Percentiles rank a stretch among this genome's conserved stretches.
Evolutionary conservation across 2,797 vertebrate genomes (phyloP).

Genomic region (Anguilla pacifica): DNA sequence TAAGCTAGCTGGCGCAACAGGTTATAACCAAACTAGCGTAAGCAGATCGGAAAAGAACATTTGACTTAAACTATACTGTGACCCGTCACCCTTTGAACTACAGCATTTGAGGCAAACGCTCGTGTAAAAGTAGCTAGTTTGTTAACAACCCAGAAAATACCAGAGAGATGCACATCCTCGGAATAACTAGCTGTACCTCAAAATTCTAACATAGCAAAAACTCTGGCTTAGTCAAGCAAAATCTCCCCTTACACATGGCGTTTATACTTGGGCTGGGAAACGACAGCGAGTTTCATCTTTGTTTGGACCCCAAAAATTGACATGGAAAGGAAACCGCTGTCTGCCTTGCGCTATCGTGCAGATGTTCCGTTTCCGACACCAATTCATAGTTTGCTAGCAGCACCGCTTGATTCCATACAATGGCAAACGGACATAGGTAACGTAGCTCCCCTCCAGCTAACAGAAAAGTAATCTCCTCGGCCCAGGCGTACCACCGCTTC

Average conservation of each 20-base stretch:
- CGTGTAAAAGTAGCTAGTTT: neutral
- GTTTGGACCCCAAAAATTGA: neutral
- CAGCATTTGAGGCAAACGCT: neutral
- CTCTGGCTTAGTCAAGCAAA: neutral
- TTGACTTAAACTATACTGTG: neutral
- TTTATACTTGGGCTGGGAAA: neutral
- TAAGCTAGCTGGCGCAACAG: constrained; percentile 3
- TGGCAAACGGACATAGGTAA: neutral
- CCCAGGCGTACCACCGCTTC: neutral
- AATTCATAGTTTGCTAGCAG: neutral
- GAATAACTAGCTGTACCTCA: neutral
- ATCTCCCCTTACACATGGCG: neutral
- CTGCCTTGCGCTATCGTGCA: neutral
- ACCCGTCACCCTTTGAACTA: neutral
- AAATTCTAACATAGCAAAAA: neutral
- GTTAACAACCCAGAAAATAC: neutral
- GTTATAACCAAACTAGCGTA: neutral
- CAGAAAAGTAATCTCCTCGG: neutral
- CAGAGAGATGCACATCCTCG: neutral
- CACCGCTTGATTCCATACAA: neutral
- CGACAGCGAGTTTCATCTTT: neutral
- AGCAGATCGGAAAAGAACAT: neutral
- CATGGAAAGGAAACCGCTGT: neutral
- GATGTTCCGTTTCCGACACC: neutral
- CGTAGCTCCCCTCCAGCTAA: neutral